Evolutionary conservation across 2,797 vertebrate genomes (phyloP).

Genomic region (Amblyraja radiata): DNA sequence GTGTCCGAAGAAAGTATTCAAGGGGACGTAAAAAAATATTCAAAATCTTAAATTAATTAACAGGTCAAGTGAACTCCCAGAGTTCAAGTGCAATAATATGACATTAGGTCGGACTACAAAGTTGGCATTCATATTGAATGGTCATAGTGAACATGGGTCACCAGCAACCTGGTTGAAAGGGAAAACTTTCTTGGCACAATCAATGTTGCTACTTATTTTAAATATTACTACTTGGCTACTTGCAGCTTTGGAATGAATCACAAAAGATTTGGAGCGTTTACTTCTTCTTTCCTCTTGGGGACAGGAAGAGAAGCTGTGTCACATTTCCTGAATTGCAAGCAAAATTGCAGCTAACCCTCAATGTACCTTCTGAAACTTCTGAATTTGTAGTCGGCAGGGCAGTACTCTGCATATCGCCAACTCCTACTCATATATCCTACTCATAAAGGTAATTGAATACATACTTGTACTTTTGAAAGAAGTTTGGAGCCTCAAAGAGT

Average conservation of each 20-base stretch:
- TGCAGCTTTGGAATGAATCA: constrained; percentile 10
- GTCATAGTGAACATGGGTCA: background rate
- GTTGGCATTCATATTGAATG: background rate
- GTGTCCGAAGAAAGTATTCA: background rate
- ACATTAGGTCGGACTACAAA: background rate
- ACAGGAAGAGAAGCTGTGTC: constrained; percentile 10
- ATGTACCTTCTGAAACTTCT: background rate
- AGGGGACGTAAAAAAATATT: background rate
- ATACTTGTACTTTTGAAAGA: constrained; percentile 95
- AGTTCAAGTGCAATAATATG: background rate
- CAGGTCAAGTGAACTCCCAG: background rate
- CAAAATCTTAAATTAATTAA: constrained; percentile 21
- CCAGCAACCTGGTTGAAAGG: background rate
- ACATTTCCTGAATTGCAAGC: background rate
- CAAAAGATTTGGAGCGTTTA: background rate
- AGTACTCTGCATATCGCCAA: no score
- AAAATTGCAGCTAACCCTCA: background rate
- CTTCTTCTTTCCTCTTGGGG: constrained; percentile 18
- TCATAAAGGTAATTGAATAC: constrained; percentile 73
- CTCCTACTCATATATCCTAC: constrained; percentile 31
- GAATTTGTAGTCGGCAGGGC: no score
- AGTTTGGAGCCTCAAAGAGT: constrained; percentile 88
- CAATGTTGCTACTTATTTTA: background rate
- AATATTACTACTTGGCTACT: background rate
- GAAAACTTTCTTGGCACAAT: background rate